Conservation (phyloP, 2,888 invertebrate species). For the Caenorhabditis japonica region DNA sequence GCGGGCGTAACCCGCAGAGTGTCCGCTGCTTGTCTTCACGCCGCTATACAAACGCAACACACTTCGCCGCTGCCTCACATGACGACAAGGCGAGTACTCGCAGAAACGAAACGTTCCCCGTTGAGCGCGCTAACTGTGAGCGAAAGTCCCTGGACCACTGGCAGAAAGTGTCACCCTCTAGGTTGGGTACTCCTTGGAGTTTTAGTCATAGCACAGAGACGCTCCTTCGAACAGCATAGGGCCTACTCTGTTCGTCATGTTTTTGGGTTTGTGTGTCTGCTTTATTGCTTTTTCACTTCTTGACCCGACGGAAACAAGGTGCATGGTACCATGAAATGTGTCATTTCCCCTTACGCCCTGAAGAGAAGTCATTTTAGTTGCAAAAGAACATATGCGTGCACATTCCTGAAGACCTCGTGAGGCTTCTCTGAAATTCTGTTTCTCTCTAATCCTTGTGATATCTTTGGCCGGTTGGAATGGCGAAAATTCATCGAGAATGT, state of each 20-base stretch:
- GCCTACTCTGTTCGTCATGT: conserved; percentile 67
- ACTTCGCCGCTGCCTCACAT: conserved; percentile 12
- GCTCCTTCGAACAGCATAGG: conserved; percentile 68
- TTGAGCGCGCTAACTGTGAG: conserved; percentile 64
- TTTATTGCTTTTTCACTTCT: background rate
- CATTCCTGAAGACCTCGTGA: conserved; percentile 5
- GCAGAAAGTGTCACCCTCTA: conserved; percentile 66
- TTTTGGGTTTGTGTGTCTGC: conserved; percentile 8
- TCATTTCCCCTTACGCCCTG: conserved; percentile 20
- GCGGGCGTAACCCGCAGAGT: conserved; percentile 32
- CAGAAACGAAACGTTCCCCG: conserved; percentile 62
- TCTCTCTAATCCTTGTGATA: conserved; percentile 24
- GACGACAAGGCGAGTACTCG: conserved; percentile 70
- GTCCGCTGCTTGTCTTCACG: conserved; percentile 20
- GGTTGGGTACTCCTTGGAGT: conserved; percentile 59
- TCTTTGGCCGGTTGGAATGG: conserved; percentile 25
- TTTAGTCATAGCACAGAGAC: conserved; percentile 70
- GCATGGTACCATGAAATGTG: conserved; percentile 33
- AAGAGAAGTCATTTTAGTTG: conserved; percentile 14
- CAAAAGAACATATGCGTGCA: conserved; percentile 5
- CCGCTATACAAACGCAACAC: conserved; percentile 16
- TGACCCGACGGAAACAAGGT: conserved; percentile 12
- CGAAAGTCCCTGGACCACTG: conserved; percentile 71
- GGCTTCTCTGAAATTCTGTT: conserved; percentile 39
- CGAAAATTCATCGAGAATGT: conserved; percentile 50